Evolutionary conservation across 2,797 vertebrate genomes (phyloP).

Genomic region (Zonotrichia albicollis): DNA sequence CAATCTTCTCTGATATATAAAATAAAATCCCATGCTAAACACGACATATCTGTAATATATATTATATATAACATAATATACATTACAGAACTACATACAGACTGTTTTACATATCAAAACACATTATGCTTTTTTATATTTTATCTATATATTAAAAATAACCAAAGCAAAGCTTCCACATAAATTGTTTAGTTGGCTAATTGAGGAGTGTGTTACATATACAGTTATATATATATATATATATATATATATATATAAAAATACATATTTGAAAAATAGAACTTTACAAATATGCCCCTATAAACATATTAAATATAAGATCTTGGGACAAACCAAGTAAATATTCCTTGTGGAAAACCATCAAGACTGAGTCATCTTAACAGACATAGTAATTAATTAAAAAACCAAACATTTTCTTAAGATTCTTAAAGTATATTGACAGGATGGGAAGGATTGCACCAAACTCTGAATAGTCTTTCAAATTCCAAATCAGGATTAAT

Average conservation of each 20-base stretch:
- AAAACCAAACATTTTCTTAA: not conserved
- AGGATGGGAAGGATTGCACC: not conserved
- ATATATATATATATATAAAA: not conserved
- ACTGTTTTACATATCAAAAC: not conserved
- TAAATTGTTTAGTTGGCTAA: not conserved
- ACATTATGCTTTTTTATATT: not conserved
- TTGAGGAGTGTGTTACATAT: not conserved
- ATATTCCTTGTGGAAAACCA: not conserved
- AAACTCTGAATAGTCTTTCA: not conserved
- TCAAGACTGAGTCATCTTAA: not conserved
- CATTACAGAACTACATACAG: not conserved
- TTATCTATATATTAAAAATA: not conserved
- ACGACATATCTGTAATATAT: rapidly evolving
- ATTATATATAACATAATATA: not conserved
- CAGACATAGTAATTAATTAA: not conserved
- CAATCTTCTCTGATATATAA: not conserved
- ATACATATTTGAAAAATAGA: not conserved
- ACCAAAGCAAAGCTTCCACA: not conserved
- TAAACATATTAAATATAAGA: not conserved
- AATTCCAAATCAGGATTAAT: not conserved
- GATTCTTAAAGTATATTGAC: not conserved
- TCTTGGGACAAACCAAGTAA: not conserved
- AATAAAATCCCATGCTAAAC: not conserved
- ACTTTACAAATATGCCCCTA: not conserved
- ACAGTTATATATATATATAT: not conserved